These are phyloP conservation scores for Tupaia chinensis DNA, from an alignment of 2,113 vertebrate species.

Conservation along the genomic window DNA sequence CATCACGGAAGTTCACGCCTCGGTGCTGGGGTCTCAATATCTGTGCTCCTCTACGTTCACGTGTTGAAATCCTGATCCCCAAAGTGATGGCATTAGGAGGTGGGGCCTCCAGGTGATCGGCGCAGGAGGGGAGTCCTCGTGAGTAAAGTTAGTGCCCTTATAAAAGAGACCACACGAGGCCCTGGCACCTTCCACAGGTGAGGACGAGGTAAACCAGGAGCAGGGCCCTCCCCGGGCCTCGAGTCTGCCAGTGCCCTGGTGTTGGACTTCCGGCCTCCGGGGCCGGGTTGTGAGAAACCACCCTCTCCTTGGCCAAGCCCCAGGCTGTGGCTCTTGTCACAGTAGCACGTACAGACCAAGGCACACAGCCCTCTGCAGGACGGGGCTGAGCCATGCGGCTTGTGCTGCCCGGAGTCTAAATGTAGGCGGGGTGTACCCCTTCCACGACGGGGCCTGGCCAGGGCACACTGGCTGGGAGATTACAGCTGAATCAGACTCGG, in stretches of 20 bases:
- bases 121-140: fast-evolving
- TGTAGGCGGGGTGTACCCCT: fast-evolving
- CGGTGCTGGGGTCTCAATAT: neutral
- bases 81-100: neutral
- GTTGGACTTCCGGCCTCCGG: neutral
- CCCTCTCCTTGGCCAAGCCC: neutral
- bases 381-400: fast-evolving
- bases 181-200: fast-evolving
- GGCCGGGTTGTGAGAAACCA: neutral
- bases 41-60: neutral
- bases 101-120: neutral
- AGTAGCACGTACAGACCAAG: neutral
- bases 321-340: neutral
- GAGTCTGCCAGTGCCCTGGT: neutral
- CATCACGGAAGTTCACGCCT: fast-evolving
- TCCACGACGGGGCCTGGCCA: no score
- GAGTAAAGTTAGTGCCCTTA: neutral
- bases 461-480: neutral
- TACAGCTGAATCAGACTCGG: neutral
- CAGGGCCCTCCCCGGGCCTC: neutral
- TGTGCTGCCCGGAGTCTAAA: fast-evolving
- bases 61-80: neutral
- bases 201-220: neutral
- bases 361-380: neutral
- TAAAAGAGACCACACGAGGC: neutral